phyloP scores from a whole-genome alignment of 2,797 vertebrate genomes.

The Paedocypris micromegethes region DNA sequence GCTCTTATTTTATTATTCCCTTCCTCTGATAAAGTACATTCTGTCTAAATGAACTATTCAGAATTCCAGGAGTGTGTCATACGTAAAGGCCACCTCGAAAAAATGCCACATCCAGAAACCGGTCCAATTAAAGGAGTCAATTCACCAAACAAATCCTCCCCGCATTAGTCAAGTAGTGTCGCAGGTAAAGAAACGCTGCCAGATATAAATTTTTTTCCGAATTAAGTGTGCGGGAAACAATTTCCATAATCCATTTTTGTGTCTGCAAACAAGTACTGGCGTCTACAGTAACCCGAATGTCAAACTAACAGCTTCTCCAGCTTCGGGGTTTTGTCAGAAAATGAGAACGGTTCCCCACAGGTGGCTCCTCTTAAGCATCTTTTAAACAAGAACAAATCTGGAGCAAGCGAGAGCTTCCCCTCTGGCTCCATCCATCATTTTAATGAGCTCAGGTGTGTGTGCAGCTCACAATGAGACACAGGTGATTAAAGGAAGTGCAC shows the following conservation, averaged over 20 bases:
- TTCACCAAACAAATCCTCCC: too few species aligned
- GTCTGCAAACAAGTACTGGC: constrained; percentile 13
- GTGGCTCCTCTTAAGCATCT: constrained; percentile 70
- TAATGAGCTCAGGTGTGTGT: constrained; percentile 78
- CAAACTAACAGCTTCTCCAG: neutral
- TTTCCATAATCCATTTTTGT: neutral
- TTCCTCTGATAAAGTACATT: too few species aligned
- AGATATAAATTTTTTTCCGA: too few species aligned
- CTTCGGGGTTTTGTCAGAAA: constrained; percentile 27
- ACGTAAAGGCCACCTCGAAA: too few species aligned
- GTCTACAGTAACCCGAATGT: constrained; percentile 22
- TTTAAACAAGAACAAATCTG: constrained; percentile 73
- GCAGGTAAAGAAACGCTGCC: too few species aligned
- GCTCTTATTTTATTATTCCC: too few species aligned
- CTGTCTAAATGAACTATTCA: too few species aligned
- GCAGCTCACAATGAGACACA: constrained; percentile 75
- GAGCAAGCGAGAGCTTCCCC: constrained; percentile 67
- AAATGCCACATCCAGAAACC: too few species aligned
- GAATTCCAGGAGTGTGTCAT: too few species aligned
- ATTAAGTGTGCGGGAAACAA: neutral
- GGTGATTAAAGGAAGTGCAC: constrained; percentile 73
- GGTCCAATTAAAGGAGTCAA: too few species aligned
- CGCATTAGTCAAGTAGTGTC: too few species aligned
- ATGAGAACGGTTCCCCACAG: constrained; percentile 55
- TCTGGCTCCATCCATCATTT: constrained; percentile 81